Percentiles rank a stretch among this genome's conserved stretches.
These are phyloP conservation scores for Sphinx pinastri DNA, from an alignment of 2,888 invertebrate genomes.

Conservation along the genomic window DNA sequence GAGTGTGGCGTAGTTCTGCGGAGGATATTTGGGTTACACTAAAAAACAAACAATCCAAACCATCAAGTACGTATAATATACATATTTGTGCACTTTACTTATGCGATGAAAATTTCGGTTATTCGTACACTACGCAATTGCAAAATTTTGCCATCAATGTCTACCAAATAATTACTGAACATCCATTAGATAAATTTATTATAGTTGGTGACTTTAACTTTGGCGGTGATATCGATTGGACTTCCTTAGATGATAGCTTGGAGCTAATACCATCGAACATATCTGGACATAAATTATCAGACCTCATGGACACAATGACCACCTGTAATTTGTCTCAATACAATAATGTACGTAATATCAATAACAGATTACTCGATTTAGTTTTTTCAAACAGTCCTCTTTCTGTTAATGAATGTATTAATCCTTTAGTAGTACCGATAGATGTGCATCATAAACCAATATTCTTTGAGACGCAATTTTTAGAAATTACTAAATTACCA, in stretches of 20 bases:
- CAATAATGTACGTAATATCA: neutral
- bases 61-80: neutral
- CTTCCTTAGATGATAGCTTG: neutral
- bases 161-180: neutral
- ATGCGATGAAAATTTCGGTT: constrained; percentile 19
- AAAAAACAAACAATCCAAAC: neutral
- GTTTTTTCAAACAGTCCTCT: neutral
- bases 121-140: constrained; percentile 15
- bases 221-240: neutral
- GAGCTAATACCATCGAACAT: neutral
- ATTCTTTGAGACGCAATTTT: no score
- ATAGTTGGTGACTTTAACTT: neutral
- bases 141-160: neutral
- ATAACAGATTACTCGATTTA: neutral
- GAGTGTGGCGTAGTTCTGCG: neutral
- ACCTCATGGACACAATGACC: neutral
- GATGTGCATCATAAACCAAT: no score
- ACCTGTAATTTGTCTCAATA: neutral
- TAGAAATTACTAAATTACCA: no score
- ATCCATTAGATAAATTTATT: constrained; percentile 1
- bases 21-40: neutral
- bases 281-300: neutral
- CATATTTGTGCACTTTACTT: constrained; percentile 3
- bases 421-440: no score
- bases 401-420: neutral